Evolutionary conservation across 2,888 invertebrate species (phyloP), one percentile per base, ranked within the genome.

Genomic region (Habroteleia sp.): DNA sequence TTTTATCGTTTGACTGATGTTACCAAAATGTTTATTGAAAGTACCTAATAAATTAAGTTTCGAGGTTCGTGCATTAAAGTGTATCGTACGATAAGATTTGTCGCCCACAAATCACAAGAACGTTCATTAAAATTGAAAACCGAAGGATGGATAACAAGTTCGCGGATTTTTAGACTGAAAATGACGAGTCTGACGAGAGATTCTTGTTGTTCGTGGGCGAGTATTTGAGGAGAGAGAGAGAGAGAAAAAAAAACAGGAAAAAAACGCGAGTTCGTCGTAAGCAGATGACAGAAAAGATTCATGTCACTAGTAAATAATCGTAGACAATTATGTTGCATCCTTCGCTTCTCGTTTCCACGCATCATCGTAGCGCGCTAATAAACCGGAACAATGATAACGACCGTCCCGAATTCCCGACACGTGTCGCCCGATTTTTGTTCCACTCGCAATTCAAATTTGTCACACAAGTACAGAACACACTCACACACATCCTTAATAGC

Each of bases 1-100:
- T 80, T 79, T 81, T 79, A 84, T 84, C 82, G 83, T 84, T 86
- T 85, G 88, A 88, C 88, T 88, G 87, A 88, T 88, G 87, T 88
- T 88, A 88, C 88, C 88, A 88, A 88, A 88, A 86, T 84, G 83
- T 85, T 87, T 83, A 85, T 84, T 85, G 84, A 86, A 85, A 82
- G 80, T 85, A 85, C 84, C 84, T 85, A 86, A 85, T 85, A 82
- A 84, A 84, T 71, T 88, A 88, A 87, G 86, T 85, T 84, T 79
- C 78, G 79, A 77, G 60, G 76, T 77, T 78, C 74, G 58, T 62
- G 71, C 63, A 74, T 73, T 71, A 72, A 69, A 74, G 72, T 66
- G 68, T 58, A 63, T 71, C 66, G 44, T 63, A 63, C 17, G 56
- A 52, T 65, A 58, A 63, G 52, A 35, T n/a, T 42, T 42, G 50